These are phyloP conservation scores for Trinorchestia longiramus DNA, from an alignment of 1,140 invertebrate genomes.

Conservation along the genomic window DNA sequence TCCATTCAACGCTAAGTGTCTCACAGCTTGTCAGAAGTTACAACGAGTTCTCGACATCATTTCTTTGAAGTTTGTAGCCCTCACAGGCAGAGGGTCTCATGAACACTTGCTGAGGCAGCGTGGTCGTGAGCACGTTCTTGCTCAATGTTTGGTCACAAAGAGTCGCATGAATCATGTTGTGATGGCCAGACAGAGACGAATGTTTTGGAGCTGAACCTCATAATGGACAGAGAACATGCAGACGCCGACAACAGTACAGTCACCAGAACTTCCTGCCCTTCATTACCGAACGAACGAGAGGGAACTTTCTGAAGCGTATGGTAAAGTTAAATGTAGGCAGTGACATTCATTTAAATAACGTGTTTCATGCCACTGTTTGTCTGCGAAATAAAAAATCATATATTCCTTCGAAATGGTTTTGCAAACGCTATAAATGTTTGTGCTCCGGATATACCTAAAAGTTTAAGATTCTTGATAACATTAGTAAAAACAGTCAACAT, in stretches of 20 bases:
- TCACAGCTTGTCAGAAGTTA: background rate
- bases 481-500: too few relatives aligned
- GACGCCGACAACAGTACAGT: background rate
- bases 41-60: background rate
- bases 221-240: background rate
- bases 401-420: too few relatives aligned
- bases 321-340: background rate
- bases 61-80: background rate
- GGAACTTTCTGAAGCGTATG: background rate
- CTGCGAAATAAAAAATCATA: too few relatives aligned
- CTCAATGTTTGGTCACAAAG: background rate
- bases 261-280: background rate
- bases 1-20: background rate
- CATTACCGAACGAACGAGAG: background rate
- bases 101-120: slow-evolving; percentile 4
- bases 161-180: background rate
- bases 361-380: too few relatives aligned
- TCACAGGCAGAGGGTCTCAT: background rate
- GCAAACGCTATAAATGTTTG: too few relatives aligned
- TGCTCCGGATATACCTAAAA: too few relatives aligned
- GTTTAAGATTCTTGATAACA: too few relatives aligned
- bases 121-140: background rate
- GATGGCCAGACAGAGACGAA: background rate
- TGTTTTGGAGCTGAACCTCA: background rate
- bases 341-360: too few relatives aligned